A percentile compares a stretch with the other conserved stretches of the same genome.
Conservation (phyloP, 23 tunicate genomes). For the Clavelina lepadiformis region DNA sequence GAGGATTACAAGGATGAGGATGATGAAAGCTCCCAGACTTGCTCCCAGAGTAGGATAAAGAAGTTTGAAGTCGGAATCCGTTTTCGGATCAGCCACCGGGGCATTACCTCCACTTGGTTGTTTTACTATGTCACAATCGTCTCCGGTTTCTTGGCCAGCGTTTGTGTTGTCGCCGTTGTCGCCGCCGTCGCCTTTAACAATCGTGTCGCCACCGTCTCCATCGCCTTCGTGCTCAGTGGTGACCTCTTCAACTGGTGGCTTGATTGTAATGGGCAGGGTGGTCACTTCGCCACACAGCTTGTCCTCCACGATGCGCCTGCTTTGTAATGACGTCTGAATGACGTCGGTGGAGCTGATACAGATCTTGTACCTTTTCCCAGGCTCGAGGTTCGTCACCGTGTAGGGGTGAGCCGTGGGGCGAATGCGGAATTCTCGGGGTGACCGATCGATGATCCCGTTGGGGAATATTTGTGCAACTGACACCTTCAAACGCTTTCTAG, state of each 20-base stretch:
- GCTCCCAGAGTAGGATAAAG: conserved; percentile 54
- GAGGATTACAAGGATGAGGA: conserved; percentile 22
- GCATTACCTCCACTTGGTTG: not conserved
- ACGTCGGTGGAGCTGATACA: conserved; percentile 28
- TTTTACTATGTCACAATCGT: not conserved
- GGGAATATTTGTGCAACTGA: conserved; percentile 18
- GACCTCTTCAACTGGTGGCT: too few relatives aligned
- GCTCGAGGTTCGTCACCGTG: conserved; percentile 14
- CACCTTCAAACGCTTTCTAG: conserved; percentile 11
- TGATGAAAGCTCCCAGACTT: conserved; percentile 42
- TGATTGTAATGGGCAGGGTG: too few relatives aligned
- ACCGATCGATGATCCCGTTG: not conserved
- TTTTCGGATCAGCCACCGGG: conserved; percentile 6
- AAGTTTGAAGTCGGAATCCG: conserved; percentile 16
- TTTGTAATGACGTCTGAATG: not conserved
- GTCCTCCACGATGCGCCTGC: conserved; percentile 13
- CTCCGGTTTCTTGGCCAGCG: not conserved
- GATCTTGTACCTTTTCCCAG: conserved; percentile 41
- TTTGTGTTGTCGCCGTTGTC: not conserved
- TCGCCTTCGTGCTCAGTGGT: not conserved
- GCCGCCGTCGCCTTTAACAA: not conserved
- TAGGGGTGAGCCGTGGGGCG: conserved; percentile 12
- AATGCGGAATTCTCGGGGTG: conserved; percentile 15
- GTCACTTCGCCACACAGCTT: conserved; percentile 39
- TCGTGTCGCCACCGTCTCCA: not conserved